Base-by-base conservation (phyloP, 2,113 vertebrate genomes). In the Nanorana parkeri region DNA sequence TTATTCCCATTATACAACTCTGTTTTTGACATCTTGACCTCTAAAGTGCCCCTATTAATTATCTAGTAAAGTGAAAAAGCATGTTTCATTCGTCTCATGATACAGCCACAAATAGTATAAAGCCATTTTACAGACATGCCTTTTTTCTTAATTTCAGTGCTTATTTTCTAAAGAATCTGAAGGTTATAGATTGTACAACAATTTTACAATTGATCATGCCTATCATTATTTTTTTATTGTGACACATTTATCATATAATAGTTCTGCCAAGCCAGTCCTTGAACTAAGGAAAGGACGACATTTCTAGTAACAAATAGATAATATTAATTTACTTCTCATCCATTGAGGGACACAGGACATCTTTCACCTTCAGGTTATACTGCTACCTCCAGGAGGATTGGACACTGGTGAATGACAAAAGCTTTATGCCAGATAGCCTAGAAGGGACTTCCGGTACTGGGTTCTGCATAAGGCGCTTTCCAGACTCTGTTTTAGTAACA, bases 1-100 rank as follows among this genome's bases (percentile, higher is more conserved):
- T 90, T 92, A 88, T 85, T 89, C 79, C 91, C 80, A 89, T 92
- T 92, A 89, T 19, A 87, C 75, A 81, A 89, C 87, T 91, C 83
- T 88, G 86, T 86, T 87, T 88, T 88, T 88, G 87, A 87, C 87
- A 86, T 89, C 85, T 90, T 91, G 88, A 81, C 84, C 88, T 92
- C 92, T 90, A 89, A 90, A 87, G 86, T 85, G 90, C 88, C 84
- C 88, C 78, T 86, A 82, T 92, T 91, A 90, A 36, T 86, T 86
- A 85, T 82, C 86, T 77, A 83, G 85, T 84, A 73, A 77, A 86
- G n/a, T 20, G 80, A 88, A 87, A 85, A 90, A 90, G 85, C 80
- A 84, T 71, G 88, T 85, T 67, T 86, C 28, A 83, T 90, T 92
- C 90, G 74, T 88, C 83, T 89, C 85, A 91, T 89, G 85, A 86